Conservation (phyloP, 1,140 invertebrate genomes). For the Saxidomus purpurata region DNA sequence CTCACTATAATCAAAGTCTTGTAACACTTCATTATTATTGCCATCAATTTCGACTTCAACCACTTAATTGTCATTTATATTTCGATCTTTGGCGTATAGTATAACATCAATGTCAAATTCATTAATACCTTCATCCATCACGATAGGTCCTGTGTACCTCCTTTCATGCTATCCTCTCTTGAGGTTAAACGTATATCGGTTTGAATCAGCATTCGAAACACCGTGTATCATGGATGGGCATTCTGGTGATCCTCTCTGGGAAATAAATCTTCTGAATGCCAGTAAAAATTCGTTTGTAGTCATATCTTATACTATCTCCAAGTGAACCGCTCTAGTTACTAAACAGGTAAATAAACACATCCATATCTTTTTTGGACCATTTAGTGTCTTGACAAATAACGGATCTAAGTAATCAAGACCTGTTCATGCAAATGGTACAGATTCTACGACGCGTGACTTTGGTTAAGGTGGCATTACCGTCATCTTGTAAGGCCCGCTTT, state of each 20-base stretch:
- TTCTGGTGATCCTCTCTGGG: conserved; percentile 8
- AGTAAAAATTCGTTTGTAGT: conserved; percentile 27
- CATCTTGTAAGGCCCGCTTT: conserved; percentile 38
- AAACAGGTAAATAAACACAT: conserved; percentile 46
- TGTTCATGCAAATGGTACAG: neutral
- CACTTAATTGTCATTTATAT: neutral
- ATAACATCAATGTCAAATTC: neutral
- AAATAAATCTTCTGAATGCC: conserved; percentile 12
- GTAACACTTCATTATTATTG: neutral
- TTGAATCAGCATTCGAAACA: neutral
- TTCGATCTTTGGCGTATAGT: neutral
- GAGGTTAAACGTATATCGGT: neutral
- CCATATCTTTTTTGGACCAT: conserved; percentile 12
- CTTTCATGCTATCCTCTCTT: neutral
- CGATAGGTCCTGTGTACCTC: neutral
- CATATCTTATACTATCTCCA: conserved; percentile 26
- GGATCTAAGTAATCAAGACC: conserved; percentile 35
- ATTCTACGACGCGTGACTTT: neutral
- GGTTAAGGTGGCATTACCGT: conserved; percentile 7
- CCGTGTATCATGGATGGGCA: too few species aligned
- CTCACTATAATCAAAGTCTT: neutral
- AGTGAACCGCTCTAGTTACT: conserved; percentile 1
- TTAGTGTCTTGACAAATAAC: neutral
- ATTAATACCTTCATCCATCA: neutral
- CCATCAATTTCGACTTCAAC: neutral